Base-by-base conservation (phyloP, 2,113 vertebrate species). In the Calidris pygmaea region DNA sequence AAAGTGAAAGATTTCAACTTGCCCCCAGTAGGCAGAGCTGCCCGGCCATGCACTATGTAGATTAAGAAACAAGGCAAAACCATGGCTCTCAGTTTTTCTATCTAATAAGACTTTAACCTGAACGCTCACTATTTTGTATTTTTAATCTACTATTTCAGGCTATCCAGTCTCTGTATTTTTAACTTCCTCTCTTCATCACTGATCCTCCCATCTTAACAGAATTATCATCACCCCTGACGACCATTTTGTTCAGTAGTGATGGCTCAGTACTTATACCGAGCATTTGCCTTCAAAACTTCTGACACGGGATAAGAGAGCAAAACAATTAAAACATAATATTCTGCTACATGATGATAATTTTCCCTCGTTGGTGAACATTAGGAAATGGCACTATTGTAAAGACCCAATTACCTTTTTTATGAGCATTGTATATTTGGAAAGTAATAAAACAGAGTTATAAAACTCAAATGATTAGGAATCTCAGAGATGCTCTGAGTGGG, bases 401-500 rank as follows among this genome's bases (percentile, higher is more conserved):
- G 95, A 95, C 87, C 87, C 95, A 97, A 97, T 97, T 97, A 97
- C 94, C 95, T 96, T 92, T 95, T 95, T 95, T 96, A 97, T 74
- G 96, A 95, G 86, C 77, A 87, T 90, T 97, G 95, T 97, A 97
- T 97, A 97, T 97, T 96, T 93, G 72, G 90, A 96, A 97, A 96
- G 96, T 95, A 96, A 97, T 97, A 97, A 97, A 97, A 95, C 74
- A 88, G 90, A 95, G 91, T 96, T 96, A 92, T 97, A 97, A 97
- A 97, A 93, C 77, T 95, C 89, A 95, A 87, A 97, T 97, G 95
- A 97, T 95, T 96, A 97, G 94, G 93, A 93, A 96, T 88, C 93
- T 97, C 74, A 87, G 87, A 93, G 92, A 96, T 95, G 78, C 14
- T 97, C 79, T 97, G 90, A 43, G 58, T 59, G 32, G 71, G 76